Evolutionary conservation across 2,888 invertebrate genomes (phyloP), one percentile per base, ranked within the genome.

Genomic region (Dioctria linearis): DNA sequence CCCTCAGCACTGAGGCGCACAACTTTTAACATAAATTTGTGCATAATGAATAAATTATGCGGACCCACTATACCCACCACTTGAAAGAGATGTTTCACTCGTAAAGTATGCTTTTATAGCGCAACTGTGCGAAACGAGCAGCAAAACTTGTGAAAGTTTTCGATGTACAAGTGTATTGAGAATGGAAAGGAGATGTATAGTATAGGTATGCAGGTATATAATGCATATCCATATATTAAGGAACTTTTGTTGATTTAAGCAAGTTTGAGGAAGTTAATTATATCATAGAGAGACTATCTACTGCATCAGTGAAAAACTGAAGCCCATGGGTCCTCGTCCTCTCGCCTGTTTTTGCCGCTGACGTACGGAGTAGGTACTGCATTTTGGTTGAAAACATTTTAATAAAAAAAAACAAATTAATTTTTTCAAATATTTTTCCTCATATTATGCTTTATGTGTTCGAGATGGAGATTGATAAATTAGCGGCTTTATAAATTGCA

Each of bases 1-100:
- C 80, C 80, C 75, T 54, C 65, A 80, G 75, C 80, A 40, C 73
- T 59, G 25, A 57, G 73, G 73, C 43, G 59, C 73, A 67, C 78
- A 84, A 84, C 83, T 84, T 85, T 84, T 83, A 83, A 82, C 84
- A 84, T 84, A 85, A 84, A 84, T 85, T 83, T 84, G 82, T 84
- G 84, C 84, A 84, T 84, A 84, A 84, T 83, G 84, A 84, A 83
- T 83, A 84, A 84, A 84, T 84, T 84, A 84, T 84, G 63, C 78
- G 40, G 65, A 51, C 78, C 39, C 9, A 49, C 43, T 63, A 54
- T 39, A 46, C 51, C 25, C 37, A 63, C 78, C 42, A 63, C 65
- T 63, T 51, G 73, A 59, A 54, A 40, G 73, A 59, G 73, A 73
- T 73, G 73, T 73, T 73, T 54, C 3, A 54, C 25, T 59, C 54